Conservation (phyloP, 1,140 invertebrate species). For the Megalonaias nervosa region DNA sequence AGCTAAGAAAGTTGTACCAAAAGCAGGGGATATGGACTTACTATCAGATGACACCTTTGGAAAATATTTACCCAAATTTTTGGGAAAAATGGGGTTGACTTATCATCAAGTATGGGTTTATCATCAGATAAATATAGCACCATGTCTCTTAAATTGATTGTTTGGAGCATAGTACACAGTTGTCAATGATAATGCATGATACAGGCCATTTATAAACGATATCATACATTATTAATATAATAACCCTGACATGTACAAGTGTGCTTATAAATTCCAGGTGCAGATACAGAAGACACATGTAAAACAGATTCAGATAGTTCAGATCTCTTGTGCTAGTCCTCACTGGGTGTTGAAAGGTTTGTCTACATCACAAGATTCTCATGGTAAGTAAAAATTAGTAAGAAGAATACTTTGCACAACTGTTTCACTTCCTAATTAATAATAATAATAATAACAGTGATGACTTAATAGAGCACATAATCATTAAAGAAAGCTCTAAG, state of each 20-base stretch:
- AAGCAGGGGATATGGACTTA: too few species aligned
- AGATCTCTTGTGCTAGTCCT: conserved; percentile 75
- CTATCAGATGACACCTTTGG: too few species aligned
- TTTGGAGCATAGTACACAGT: background rate
- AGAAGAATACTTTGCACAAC: too few species aligned
- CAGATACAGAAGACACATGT: conserved; percentile 74
- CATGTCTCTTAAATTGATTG: background rate
- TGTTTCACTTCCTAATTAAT: too few species aligned
- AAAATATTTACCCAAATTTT: too few species aligned
- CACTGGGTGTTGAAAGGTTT: conserved; percentile 69
- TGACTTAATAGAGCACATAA: too few species aligned
- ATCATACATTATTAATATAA: background rate
- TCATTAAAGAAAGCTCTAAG: too few species aligned
- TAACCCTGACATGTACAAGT: background rate
- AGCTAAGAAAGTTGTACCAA: too few species aligned
- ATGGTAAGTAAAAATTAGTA: too few species aligned
- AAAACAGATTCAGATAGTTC: conserved; percentile 76
- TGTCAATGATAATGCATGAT: background rate
- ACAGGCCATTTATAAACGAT: background rate
- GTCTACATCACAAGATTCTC: background rate
- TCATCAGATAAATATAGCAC: background rate
- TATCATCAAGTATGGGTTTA: too few species aligned
- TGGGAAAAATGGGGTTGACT: background rate
- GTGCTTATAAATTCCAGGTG: conserved; percentile 35
- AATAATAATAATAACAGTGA: too few species aligned